phyloP scores from a whole-genome alignment of 2,113 vertebrate species.

The Pseudonaja textilis region DNA sequence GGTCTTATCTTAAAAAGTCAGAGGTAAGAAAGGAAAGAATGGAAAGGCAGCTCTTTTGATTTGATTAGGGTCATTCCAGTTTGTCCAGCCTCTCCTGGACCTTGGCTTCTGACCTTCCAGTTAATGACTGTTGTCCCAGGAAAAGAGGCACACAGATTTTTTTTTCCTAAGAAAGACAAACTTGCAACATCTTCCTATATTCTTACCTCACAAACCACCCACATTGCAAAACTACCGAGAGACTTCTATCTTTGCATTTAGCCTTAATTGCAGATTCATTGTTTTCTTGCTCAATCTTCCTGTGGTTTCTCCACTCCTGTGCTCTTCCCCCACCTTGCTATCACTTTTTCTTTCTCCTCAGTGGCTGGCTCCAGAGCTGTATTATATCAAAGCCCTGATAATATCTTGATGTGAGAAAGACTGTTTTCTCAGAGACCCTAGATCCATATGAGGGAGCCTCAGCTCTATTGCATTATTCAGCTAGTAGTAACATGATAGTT shows the following conservation, averaged over 20 bases:
- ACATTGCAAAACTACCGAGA: slow-evolving; percentile 65
- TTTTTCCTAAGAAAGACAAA: slow-evolving; percentile 47
- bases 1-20: slow-evolving; percentile 30
- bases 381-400: slow-evolving; percentile 47
- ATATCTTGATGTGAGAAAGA: slow-evolving; percentile 29
- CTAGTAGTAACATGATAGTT: not conserved
- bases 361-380: slow-evolving; percentile 8
- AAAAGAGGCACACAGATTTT: slow-evolving; percentile 58
- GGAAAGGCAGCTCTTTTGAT: slow-evolving; percentile 22
- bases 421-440: not conserved
- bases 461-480: not conserved
- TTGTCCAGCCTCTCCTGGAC: not conserved
- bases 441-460: not conserved
- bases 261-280: slow-evolving; percentile 63
- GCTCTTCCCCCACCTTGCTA: slow-evolving; percentile 6
- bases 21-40: slow-evolving; percentile 33
- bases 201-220: slow-evolving; percentile 67
- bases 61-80: slow-evolving; percentile 41
- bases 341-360: not conserved
- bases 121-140: slow-evolving; percentile 52
- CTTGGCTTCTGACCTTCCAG: slow-evolving; percentile 43
- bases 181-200: slow-evolving; percentile 60
- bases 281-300: slow-evolving; percentile 61
- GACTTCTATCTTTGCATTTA: slow-evolving; percentile 63
- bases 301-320: not conserved